Base-by-base conservation (phyloP, 2,797 vertebrate genomes). In the Eupleurogrammus muticus region DNA sequence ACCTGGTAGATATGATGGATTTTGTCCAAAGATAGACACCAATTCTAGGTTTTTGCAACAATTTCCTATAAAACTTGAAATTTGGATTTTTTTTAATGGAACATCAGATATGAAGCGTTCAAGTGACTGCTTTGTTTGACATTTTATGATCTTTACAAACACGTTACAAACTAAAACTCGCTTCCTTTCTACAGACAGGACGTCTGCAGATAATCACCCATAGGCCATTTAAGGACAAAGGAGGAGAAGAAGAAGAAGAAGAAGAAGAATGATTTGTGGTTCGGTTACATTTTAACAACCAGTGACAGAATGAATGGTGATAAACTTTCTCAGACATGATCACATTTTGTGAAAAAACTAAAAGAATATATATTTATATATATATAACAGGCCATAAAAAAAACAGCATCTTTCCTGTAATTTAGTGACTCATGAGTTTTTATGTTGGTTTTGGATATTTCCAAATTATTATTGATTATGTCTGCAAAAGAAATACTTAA, bases 401-500 rank as follows among this genome's bases (percentile, higher is more conserved):
- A 13, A n/a, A 9, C 57, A 72, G 35, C 55, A 38, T 56, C 46
- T 46, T 44, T 63, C 40, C 13, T 35, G 0, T n/a, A 40, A 35
- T 11, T 62, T 12, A 23, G 36, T 1, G 9, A 66, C 14, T 36
- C 4, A 9, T 17, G 14, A 10, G 28, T 14, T 16, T 54, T 23
- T n/a, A 11, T 20, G 17, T 32, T 34, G 20, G 65, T 54, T 38
- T 23, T 20, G 28, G 14, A 48, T 53, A 21, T 35, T 51, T 60
- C 23, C 6, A 13, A 11, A 23, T 53, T 34, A 9, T 5, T 17
- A 1, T 32, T 12, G 46, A 24, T 42, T 48, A 21, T 5, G 35
- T 48, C 32, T 11, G 35, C 9, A 11, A 36, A 53, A 11, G 51
- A 46, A 38, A 19, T 19, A 65, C 52, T 3, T 82, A 81, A 60